Base-by-base conservation (phyloP, 1,140 invertebrate species). In the Lamellibrachia luymesi region DNA sequence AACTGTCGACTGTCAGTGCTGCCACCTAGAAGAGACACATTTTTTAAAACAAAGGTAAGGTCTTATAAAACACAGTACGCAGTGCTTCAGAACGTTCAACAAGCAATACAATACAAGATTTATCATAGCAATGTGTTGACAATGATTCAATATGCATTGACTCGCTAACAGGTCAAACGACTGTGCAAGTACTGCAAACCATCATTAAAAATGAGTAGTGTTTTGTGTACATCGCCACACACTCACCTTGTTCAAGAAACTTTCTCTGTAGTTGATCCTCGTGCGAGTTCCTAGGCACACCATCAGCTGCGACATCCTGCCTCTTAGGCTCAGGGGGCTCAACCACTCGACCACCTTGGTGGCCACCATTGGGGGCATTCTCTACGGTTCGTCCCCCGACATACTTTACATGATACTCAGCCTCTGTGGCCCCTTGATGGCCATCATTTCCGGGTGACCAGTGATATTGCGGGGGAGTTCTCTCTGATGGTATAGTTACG, bases 171-270 rank as follows among this genome's bases (percentile, higher is more conserved):
- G 64, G 52, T 56, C 52, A 56, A n/a, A 52, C 10, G 51, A 52
- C 51, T 52, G 51, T n/a, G n/a, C n/a, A n/a, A 13, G 6, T 56
- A 13, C 13, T 56, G 52, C 6, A 56, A 56, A 1, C 52, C 13
- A 13, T 4, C 7, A 80, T 80, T 80, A 80, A 80, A 80, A 80
- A 52, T 92, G 51, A 8, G 8, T 50, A n/a, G 27, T 91, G 90
- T 91, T 91, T 10, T 90, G 22, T 22, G 89, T 27, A 90, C 4
- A 50, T 4, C n/a, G 10, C n/a, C 91, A 50, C 22, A 17, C 22
- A 92, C 92, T 56, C 91, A 94, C 94, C 94, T 94, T 94, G 94
- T 38, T 93, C 91, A 90, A 94, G 92, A 92, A 94, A 94, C 52
- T 93, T 93, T 64, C 90, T 92, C 22, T 94, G 93, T 7, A 93